These are phyloP conservation scores for Hippasteria phrygiana DNA, from an alignment of 53 echinoderm and acorn worm genomes.

Conservation along the genomic window DNA sequence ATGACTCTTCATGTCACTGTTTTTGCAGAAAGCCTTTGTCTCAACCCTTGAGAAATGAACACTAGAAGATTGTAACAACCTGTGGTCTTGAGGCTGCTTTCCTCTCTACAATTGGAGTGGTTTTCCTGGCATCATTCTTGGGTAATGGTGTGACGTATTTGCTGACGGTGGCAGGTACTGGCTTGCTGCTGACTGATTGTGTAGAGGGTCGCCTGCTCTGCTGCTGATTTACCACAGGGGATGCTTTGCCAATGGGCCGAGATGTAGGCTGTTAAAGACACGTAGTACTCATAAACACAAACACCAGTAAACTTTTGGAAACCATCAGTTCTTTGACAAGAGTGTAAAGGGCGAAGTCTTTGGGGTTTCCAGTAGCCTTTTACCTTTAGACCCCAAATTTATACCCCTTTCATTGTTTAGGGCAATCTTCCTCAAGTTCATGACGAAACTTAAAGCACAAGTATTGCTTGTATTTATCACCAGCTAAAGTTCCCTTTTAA, in stretches of 20 bases:
- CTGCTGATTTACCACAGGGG: conserved; percentile 81
- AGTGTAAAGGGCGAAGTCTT: no score
- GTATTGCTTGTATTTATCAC: no score
- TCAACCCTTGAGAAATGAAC: no score
- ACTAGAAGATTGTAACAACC: not conserved
- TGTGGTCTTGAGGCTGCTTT: conserved; percentile 29
- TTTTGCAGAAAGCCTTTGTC: no score
- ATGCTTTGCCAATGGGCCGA: conserved; percentile 94
- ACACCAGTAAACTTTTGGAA: not conserved
- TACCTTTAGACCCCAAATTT: no score
- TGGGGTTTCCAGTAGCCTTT: no score
- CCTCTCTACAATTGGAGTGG: not conserved
- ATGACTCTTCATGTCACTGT: no score
- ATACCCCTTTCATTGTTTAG: no score
- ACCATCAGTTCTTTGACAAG: no score
- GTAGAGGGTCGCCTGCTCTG: conserved; percentile 44
- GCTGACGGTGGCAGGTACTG: conserved; percentile 25
- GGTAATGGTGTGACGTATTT: not conserved
- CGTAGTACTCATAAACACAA: not conserved
- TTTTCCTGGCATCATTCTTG: conserved; percentile 11
- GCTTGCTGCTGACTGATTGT: conserved; percentile 40
- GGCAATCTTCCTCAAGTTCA: no score
- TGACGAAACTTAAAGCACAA: no score
- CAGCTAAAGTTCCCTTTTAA: no score
- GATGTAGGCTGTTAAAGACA: conserved; percentile 34